Evolutionary conservation across 2,113 vertebrate genomes (phyloP), one percentile per base, ranked within the genome.

Genomic region (Corvus hawaiiensis): DNA sequence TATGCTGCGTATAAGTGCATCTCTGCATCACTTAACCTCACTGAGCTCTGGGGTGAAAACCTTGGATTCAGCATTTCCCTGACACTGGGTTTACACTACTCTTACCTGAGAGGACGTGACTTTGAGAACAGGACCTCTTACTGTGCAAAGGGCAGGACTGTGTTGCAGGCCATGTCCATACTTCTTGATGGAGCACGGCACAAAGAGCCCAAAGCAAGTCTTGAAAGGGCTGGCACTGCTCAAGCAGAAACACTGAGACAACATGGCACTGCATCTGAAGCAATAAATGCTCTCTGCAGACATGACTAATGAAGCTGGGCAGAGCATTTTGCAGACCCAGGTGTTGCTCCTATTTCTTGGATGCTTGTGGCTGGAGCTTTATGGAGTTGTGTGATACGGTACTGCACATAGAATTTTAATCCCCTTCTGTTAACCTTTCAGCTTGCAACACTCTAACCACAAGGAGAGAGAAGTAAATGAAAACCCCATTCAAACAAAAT

Each of bases 1-100:
- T 35, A 11, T 32, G 11, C 13, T 4, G 0, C 20, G 6, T 33
- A 6, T 18, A 54, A 22, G 1, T 11, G 24, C 7, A 37, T 24
- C 43, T 88, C 33, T 74, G 20, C 7, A 41, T 55, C 61, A 37
- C 22, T 55, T 32, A 64, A 9, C 33, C 35, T 56, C 43, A 27
- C 1, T 51, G 55, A 63, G 43, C 19, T 89, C 26, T 44, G 28
- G 8, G 16, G 8, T 63, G 19, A 74, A 89, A 80, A 63, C 16
- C 21, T 54, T 64, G 33, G 24, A 19, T 75, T 83, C 44, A 46
- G 8, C 1, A 0, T 80, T 91, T 61, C 62, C 28, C 19, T 66
- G 54, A 20, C 21, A 26, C 5, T 10, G 9, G 5, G 6, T 7
- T 58, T 46, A 49, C 9, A 8, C 20, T 69, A 13, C 51, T 58